A percentile compares a stretch with the other conserved stretches of the same genome.
Conservation (phyloP, 2,888 invertebrate species). For the Caenorhabditis wallacei region DNA sequence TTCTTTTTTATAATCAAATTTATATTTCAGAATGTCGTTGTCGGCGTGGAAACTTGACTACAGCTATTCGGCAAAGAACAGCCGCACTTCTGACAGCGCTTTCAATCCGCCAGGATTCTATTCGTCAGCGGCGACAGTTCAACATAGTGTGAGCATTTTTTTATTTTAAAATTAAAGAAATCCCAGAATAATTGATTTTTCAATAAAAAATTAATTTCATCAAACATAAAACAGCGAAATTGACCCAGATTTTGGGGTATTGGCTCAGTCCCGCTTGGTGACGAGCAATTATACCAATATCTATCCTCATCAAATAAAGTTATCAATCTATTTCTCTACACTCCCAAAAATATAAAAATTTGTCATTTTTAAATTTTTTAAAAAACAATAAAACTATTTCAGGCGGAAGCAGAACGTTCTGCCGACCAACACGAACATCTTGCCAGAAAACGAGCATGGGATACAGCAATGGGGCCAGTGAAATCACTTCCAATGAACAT, state of each 20-base stretch:
- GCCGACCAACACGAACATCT: slow-evolving; percentile 81
- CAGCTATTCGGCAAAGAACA: slow-evolving; percentile 56
- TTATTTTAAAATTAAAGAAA: neutral
- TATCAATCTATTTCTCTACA: no score
- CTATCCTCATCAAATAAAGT: no score
- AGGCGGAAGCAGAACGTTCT: slow-evolving; percentile 67
- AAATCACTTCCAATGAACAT: slow-evolving; percentile 90
- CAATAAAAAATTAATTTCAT: neutral
- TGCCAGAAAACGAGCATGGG: slow-evolving; percentile 83
- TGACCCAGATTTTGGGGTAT: no score
- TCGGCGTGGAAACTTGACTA: slow-evolving; percentile 70
- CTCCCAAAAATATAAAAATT: no score
- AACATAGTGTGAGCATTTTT: slow-evolving; percentile 71
- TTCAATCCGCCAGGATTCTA: slow-evolving; percentile 82
- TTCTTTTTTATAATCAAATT: neutral
- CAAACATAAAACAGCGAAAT: no score
- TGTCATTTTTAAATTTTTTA: neutral
- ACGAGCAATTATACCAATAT: no score
- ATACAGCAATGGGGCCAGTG: slow-evolving; percentile 82
- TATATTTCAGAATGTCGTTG: slow-evolving; percentile 62
- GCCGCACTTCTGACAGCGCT: slow-evolving; percentile 63
- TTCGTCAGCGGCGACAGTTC: slow-evolving; percentile 66
- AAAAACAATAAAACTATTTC: neutral
- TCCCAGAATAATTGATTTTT: neutral
- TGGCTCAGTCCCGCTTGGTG: no score